Conservation (phyloP, 92 coral and sea anemone species). For the Micromussa lordhowensis region DNA sequence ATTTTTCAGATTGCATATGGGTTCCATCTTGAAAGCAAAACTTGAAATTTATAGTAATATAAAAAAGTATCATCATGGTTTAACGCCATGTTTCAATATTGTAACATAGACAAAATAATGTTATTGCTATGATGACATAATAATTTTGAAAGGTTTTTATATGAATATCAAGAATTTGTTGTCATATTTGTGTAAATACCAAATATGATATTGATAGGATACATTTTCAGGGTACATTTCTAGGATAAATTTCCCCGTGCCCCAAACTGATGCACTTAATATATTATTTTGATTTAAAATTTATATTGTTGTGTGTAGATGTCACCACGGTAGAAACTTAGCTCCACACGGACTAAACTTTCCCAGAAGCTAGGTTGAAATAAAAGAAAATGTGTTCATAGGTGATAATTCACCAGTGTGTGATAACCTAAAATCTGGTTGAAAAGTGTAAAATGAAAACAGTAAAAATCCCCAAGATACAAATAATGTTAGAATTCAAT, state of each 20-base stretch:
- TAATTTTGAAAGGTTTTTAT: conserved; percentile 25
- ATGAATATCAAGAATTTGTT: conserved; percentile 17
- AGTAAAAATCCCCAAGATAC: no score
- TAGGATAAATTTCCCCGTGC: background rate
- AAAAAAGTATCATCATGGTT: background rate
- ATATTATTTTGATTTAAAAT: background rate
- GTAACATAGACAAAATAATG: conserved; percentile 11
- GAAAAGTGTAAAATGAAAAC: no score
- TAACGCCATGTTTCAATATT: background rate
- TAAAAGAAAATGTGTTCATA: no score
- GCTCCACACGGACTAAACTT: background rate
- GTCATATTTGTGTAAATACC: background rate
- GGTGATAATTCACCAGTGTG: no score
- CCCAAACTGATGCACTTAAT: background rate
- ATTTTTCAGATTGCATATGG: background rate
- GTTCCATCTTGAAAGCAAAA: background rate
- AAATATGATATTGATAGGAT: background rate
- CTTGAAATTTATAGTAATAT: background rate
- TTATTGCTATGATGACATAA: background rate
- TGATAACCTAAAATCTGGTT: no score
- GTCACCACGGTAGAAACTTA: background rate
- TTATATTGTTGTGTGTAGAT: background rate
- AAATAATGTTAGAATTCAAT: no score
- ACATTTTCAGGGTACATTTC: background rate
- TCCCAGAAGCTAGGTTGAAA: background rate